Conservation (phyloP, 2,797 vertebrate species). For the Sandelia bainsii region DNA sequence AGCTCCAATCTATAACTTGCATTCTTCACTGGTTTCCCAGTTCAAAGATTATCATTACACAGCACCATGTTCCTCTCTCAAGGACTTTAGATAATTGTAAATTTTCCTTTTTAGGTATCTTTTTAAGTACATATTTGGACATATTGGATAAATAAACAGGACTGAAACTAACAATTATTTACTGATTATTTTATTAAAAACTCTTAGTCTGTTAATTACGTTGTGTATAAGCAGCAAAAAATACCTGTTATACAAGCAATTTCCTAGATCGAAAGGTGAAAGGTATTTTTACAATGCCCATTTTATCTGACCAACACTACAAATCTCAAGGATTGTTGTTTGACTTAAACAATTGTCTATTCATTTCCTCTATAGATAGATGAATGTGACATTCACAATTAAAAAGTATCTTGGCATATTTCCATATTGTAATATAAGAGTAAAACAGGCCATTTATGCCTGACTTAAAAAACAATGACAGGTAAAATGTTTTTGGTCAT, state of each 20-base stretch:
- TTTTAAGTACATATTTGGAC: constrained; percentile 1
- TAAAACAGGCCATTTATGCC: neutral
- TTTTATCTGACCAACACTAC: too few species aligned
- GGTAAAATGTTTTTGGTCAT: neutral
- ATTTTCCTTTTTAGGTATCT: constrained; percentile 11
- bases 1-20: constrained; percentile 41
- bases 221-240: too few species aligned
- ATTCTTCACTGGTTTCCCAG: constrained; percentile 23
- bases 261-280: too few species aligned
- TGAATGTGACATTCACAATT: neutral
- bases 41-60: constrained; percentile 31
- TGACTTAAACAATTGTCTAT: too few species aligned
- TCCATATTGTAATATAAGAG: neutral
- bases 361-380: too few species aligned
- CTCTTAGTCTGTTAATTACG: too few species aligned
- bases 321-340: too few species aligned
- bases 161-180: too few species aligned
- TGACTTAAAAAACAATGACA: neutral
- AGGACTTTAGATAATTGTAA: constrained; percentile 5
- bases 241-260: too few species aligned
- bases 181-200: too few species aligned
- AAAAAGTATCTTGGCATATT: too few species aligned
- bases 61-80: constrained; percentile 9
- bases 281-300: too few species aligned
- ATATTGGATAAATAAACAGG: neutral